A percentile compares a stretch with the other conserved stretches of the same genome.
These are phyloP conservation scores for Ennomos quercinarius DNA, from an alignment of 2,888 invertebrate genomes.

Conservation along the genomic window DNA sequence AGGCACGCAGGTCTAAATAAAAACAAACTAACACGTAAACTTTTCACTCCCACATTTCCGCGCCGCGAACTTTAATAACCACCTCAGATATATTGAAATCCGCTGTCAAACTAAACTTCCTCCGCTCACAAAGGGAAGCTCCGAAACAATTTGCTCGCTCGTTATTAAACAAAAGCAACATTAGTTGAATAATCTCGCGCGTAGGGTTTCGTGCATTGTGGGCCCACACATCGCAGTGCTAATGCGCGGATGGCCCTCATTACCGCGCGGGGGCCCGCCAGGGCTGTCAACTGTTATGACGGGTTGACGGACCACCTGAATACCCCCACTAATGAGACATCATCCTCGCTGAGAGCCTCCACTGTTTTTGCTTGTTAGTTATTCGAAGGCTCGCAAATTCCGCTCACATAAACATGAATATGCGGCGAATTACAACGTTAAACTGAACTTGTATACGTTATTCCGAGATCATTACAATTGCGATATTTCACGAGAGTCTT, in stretches of 20 bases:
- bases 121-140: conserved; percentile 42
- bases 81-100: conserved; percentile 35
- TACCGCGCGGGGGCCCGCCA: conserved; percentile 4
- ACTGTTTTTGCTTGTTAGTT: conserved; percentile 36
- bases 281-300: conserved; percentile 14
- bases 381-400: conserved; percentile 24
- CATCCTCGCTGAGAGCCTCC: conserved; percentile 23
- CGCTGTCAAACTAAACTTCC: conserved; percentile 35
- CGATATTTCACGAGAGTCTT: conserved; percentile 7
- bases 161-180: conserved; percentile 60
- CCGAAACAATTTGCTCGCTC: conserved; percentile 53
- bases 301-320: conserved; percentile 28
- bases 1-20: neutral
- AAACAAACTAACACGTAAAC: conserved; percentile 10
- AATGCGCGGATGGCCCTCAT: conserved; percentile 19
- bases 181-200: conserved; percentile 52
- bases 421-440: conserved; percentile 11
- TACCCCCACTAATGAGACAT: conserved; percentile 34
- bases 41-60: conserved; percentile 14
- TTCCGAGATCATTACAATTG: conserved; percentile 11
- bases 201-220: conserved; percentile 18
- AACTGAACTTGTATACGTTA: conserved; percentile 6
- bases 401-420: conserved; percentile 23
- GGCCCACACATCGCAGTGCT: conserved; percentile 17
- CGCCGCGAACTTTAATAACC: conserved; percentile 25